Base-by-base conservation (phyloP, 2,888 invertebrate genomes). In the Nemurella pictetii region DNA sequence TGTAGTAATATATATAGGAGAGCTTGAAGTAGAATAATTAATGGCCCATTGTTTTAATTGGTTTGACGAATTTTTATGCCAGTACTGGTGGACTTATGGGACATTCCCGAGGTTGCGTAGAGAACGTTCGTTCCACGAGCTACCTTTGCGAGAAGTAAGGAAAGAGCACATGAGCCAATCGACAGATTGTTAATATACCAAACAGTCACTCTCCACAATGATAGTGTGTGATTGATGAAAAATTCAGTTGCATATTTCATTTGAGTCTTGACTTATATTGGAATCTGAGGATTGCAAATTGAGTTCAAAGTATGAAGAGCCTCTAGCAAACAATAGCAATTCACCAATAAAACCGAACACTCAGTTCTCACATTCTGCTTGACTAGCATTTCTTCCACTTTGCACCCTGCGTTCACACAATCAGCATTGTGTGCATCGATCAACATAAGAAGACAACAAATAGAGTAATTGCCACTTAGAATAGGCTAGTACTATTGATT, bases 91-190 rank as follows among this genome's bases (percentile, higher is more conserved):
- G 86, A 85, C 83, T 92, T 94, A 94, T 92, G 94, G 94, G 89
- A 93, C 93, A 87, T 93, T 94, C 89, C 94, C 95, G 88, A 93
- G 95, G 90, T 93, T 95, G 88, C 92, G 95, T 88, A 93, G 96
- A 88, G 96, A 96, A 91, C 91, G 95, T 89, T 95, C 96, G 88
- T 95, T 94, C 91, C 95, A 95, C 91, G 96, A 96, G 90, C 93
- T 95, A 89, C 94, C 95, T 89, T 92, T 92, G 87, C 92, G 95
- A 92, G 96, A 96, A 93, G 95, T 95, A 95, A 94, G 94, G 87
- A 83, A 86, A 84, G 36, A 72, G 72, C 80, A 84, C 78, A 85
- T 72, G 80, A 81, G 35, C 73, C 83, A 74, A 75, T 36, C 55
- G 20, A 73, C 36, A 25, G 75, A 75, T 26, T 75, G 26, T 5